Percentiles rank a stretch among this genome's conserved stretches.
Conservation (phyloP, 2,888 invertebrate genomes). For the Anaspis maculata region DNA sequence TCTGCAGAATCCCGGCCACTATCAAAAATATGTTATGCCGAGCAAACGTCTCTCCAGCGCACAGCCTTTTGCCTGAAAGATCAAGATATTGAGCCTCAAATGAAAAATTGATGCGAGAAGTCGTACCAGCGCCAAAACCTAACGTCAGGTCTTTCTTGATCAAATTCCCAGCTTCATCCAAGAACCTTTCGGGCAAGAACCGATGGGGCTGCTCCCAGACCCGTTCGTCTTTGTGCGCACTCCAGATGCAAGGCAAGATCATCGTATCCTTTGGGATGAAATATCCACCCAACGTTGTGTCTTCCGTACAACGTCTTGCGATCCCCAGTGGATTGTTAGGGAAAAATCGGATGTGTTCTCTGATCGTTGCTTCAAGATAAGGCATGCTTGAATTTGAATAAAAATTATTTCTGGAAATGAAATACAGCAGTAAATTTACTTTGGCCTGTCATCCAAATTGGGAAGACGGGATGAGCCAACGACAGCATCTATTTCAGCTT, state of each 20-base stretch:
- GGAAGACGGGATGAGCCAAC: conserved; percentile 53
- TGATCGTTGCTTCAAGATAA: conserved; percentile 40
- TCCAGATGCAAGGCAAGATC: conserved; percentile 35
- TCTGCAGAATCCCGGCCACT: too few relatives aligned
- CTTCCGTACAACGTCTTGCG: conserved; percentile 50
- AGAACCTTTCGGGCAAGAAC: conserved; percentile 59
- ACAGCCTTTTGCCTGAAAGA: too few relatives aligned
- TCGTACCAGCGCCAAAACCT: conserved; percentile 58
- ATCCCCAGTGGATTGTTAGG: conserved; percentile 38
- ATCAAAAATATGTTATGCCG: too few relatives aligned
- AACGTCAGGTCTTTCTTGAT: conserved; percentile 51
- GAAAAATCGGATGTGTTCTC: conserved; percentile 37
- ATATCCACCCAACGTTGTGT: conserved; percentile 61
- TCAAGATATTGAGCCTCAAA: too few relatives aligned
- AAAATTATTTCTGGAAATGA: neutral
- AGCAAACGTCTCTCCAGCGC: too few relatives aligned
- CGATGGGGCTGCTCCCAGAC: conserved; percentile 58
- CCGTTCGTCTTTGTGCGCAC: conserved; percentile 47
- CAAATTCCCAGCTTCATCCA: conserved; percentile 48
- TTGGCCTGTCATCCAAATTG: conserved; percentile 49
- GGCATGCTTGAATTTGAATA: conserved; percentile 38
- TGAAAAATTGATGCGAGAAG: too few relatives aligned
- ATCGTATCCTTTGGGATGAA: conserved; percentile 52
- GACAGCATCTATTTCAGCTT: conserved; percentile 53
- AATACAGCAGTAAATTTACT: conserved; percentile 33